A percentile compares a stretch with the other conserved stretches of the same genome.
These are phyloP conservation scores for Steinernema hermaphroditum DNA, from an alignment of 2,888 invertebrate genomes.

Conservation along the genomic window DNA sequence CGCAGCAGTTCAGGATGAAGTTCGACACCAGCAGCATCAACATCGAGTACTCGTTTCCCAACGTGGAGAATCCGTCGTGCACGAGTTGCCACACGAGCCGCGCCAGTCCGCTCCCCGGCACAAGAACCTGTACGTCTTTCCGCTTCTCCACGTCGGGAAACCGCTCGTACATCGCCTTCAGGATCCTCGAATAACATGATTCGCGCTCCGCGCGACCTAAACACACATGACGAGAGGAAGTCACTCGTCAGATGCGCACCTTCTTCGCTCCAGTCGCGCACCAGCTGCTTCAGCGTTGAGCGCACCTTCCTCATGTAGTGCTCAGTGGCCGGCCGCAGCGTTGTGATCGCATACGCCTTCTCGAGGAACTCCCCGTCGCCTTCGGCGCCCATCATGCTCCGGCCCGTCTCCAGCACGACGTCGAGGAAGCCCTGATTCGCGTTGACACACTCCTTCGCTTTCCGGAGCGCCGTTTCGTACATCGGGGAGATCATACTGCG, in stretches of 20 bases:
- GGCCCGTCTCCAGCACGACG: constrained; percentile 34
- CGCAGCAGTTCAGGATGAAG: constrained; percentile 85
- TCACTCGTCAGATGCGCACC: constrained; percentile 35
- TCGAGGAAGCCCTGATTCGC: constrained; percentile 37
- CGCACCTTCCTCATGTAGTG: constrained; percentile 81
- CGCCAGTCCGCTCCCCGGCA: constrained; percentile 95
- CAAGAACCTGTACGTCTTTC: constrained; percentile 76
- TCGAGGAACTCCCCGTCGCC: constrained; percentile 27
- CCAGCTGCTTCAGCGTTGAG: constrained; percentile 89
- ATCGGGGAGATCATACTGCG: not conserved
- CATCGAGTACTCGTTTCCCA: constrained; percentile 95
- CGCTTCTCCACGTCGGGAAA: constrained; percentile 69
- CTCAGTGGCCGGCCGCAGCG: constrained; percentile 40
- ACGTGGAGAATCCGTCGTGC: constrained; percentile 82
- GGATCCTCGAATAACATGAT: constrained; percentile 82
- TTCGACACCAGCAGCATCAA: constrained; percentile 96
- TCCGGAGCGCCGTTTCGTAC: constrained; percentile 22
- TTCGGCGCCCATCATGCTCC: constrained; percentile 35
- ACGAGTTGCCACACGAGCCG: constrained; percentile 92
- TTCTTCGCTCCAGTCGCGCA: constrained; percentile 89
- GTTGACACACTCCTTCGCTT: constrained; percentile 27
- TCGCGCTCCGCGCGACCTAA: constrained; percentile 53
- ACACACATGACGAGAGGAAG: not conserved
- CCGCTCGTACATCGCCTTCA: constrained; percentile 78
- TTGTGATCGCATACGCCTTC: constrained; percentile 39